These are phyloP conservation scores for Tokudaia tokunoshimensis DNA, from an alignment of 2,797 vertebrate genomes.

Conservation along the genomic window DNA sequence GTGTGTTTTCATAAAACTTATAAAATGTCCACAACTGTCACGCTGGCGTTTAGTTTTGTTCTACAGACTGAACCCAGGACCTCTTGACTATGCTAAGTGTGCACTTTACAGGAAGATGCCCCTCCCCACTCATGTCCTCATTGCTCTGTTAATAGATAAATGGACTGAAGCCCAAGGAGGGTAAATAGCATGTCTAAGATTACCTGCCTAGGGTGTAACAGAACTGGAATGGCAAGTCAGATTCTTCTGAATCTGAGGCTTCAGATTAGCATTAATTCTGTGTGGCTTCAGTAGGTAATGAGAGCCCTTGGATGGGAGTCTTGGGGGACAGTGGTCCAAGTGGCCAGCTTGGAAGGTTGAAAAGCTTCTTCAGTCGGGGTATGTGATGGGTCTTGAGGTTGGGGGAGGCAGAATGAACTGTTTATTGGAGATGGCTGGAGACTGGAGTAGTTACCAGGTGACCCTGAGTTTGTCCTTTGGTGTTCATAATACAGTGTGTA, in stretches of 20 bases:
- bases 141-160: constrained; percentile 55
- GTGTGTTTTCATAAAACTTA: constrained; percentile 60
- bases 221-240: constrained; percentile 23
- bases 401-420: not conserved
- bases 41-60: not conserved
- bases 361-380: not conserved
- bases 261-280: constrained; percentile 42
- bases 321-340: not conserved
- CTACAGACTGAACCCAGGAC: not conserved
- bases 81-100: not conserved
- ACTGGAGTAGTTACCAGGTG: not conserved
- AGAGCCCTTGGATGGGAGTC: not conserved
- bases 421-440: not conserved
- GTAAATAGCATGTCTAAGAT: constrained; percentile 20
- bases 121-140: not conserved
- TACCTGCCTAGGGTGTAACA: not conserved
- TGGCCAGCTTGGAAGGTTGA: not conserved
- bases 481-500: not conserved
- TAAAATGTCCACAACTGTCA: not conserved
- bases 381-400: not conserved
- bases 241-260: constrained; percentile 46
- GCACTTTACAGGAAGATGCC: not conserved
- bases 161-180: constrained; percentile 26
- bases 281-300: not conserved
- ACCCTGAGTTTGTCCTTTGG: not conserved